phyloP scores from a whole-genome alignment of 2,888 invertebrate species.

The Mesoligia furuncula region DNA sequence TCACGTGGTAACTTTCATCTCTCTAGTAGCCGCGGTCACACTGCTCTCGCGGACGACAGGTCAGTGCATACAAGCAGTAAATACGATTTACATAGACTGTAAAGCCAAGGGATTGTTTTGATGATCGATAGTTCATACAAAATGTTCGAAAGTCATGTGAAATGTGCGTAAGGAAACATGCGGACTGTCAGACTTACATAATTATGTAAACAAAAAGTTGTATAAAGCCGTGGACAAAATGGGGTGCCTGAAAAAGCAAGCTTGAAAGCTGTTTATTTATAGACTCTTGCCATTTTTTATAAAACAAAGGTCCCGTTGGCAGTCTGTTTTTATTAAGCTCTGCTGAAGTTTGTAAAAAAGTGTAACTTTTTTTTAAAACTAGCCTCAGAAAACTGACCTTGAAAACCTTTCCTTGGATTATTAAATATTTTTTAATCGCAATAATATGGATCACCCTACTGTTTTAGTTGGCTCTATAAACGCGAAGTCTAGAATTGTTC shows the following conservation, averaged over 20 bases:
- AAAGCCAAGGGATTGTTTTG: not conserved
- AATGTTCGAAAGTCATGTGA: not conserved
- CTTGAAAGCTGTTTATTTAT: not conserved
- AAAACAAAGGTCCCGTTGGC: not conserved
- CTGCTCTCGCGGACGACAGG: constrained; percentile 90
- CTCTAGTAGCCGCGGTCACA: constrained; percentile 89
- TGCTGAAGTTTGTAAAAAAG: not conserved
- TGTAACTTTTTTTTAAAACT: not conserved
- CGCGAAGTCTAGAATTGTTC: not conserved
- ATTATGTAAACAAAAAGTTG: not conserved
- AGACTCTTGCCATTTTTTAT: not conserved
- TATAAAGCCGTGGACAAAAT: not conserved
- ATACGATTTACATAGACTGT: not conserved
- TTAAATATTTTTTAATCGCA: not conserved
- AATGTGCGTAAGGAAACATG: not conserved
- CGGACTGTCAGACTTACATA: not conserved
- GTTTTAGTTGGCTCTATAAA: not conserved
- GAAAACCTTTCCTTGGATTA: not conserved
- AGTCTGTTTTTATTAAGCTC: not conserved
- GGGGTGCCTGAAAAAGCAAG: not conserved
- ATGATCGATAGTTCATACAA: not conserved
- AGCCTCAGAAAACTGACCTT: not conserved
- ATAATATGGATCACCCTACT: not conserved
- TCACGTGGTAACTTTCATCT: constrained; percentile 92
- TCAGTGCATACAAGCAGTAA: constrained; percentile 56